Conservation (phyloP, 2,888 invertebrate genomes). For the Dynastes tityus region DNA sequence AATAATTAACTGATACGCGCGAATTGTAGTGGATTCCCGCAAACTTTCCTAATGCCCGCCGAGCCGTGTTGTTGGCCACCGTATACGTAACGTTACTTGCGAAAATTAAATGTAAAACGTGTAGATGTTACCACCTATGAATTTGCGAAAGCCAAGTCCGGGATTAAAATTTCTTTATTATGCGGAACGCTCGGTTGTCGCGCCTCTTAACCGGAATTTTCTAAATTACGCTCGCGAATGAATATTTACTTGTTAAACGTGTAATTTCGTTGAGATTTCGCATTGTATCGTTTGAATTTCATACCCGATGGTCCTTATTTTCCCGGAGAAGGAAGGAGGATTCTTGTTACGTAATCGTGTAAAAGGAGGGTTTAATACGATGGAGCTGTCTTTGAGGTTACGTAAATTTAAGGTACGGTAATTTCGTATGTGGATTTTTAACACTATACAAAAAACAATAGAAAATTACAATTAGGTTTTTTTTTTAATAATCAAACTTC, state of each 20-base stretch:
- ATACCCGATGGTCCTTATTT: slow-evolving; percentile 1
- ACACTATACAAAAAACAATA: no score
- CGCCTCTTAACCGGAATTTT: background rate
- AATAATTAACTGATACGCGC: slow-evolving; percentile 54
- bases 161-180: slow-evolving; percentile 47
- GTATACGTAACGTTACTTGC: slow-evolving; percentile 11
- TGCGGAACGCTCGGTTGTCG: background rate
- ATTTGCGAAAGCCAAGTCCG: slow-evolving; percentile 28
- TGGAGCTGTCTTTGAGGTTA: background rate
- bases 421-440: background rate
- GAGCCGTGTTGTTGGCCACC: background rate
- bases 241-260: slow-evolving; percentile 5
- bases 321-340: background rate
- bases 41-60: background rate
- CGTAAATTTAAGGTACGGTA: background rate
- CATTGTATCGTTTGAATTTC: background rate
- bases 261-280: background rate
- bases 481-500: no score
- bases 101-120: slow-evolving; percentile 50
- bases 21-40: slow-evolving; percentile 3
- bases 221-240: background rate
- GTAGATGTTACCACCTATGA: slow-evolving; percentile 39
- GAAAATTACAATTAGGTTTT: no score
- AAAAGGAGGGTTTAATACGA: background rate
- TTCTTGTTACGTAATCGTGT: background rate